Base-by-base conservation (phyloP, 2,113 vertebrate genomes). In the Tachysurus fulvidraco region DNA sequence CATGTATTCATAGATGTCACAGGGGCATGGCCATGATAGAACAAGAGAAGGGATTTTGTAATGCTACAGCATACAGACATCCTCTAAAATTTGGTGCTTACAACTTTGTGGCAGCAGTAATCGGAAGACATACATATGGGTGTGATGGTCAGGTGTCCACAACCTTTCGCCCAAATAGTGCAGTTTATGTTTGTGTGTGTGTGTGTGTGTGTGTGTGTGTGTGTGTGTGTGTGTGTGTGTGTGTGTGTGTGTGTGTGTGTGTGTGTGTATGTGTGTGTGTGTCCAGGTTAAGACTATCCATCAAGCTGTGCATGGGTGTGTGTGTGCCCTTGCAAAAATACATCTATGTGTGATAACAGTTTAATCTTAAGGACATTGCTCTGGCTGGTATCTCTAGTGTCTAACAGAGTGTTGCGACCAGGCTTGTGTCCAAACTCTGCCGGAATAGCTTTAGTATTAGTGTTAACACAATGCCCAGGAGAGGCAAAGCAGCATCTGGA, bases 401-500 rank as follows among this genome's bases (percentile, higher is more conserved):
- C 44, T 60, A 41, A 54, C 57, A 82, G 41, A 71, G 44, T 36
- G 46, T 81, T 76, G 81, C 82, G 85, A 84, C 85, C 88, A 87
- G 92, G 92, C 91, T 92, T 41, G 87, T n/a, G 77, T 92, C 91
- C 92, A 93, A 90, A 88, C 54, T 59, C 86, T 92, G 90, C 91
- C 92, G 91, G 89, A 74, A 86, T 90, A 91, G 92, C 89, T 81
- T 91, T 64, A 82, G 87, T 41, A 62, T 74, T 87, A 83, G 54
- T n/a, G n/a, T 73, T 52, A 74, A 74, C 67, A 84, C 57, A 28
- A 76, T 87, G 88, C 93, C 91, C 19, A 89, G 88, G 91, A 91
- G 93, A 91, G 88, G 86, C 60, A 57, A 88, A 83, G 60, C 89
- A 91, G 93, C 93, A 92, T 93, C 93, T 95, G 94, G 93, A 90